Evolutionary conservation across 2,888 invertebrate species (phyloP), one percentile per base, ranked within the genome.

Genomic region (Leptarthrus brevirostris): DNA sequence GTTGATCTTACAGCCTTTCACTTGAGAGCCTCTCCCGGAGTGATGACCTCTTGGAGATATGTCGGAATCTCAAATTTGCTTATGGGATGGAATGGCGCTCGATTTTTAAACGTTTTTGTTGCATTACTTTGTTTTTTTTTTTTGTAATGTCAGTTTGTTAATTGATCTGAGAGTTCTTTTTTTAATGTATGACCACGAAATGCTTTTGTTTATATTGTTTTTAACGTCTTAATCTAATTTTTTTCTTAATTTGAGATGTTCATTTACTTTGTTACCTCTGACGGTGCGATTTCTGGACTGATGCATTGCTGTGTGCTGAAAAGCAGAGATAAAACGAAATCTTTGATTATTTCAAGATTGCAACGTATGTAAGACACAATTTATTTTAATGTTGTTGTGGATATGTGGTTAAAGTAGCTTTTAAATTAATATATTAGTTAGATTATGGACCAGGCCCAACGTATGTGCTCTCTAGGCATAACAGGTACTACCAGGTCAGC

Each of bases 191-290:
- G 16, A 14, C 52, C 52, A 52, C 52, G 52, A 20, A 52, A 18
- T 20, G 22, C 3, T 52, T 22, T 52, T 52, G 3, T 40, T 30
- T 30, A 30, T 5, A 30, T 30, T 3, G 8, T 30, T 30, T 8
- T 30, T 5, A 30, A 30, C 4, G 40, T 40, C 12, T 52, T 14
- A n/a, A 14, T n/a, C 5, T 47, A 6, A 12, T 18, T 18, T 24
- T 54, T 54, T 54, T 69, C 69, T 69, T 52, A 69, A 69, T 69
- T 69, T 69, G 69, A 1, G 69, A 69, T 69, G 69, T 69, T 69
- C 52, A 52, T 69, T 69, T 69, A 52, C 52, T 49, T 69, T 12
- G 18, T 26, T 52, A 69, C 69, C 34, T 52, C 34, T 52, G 16
- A 3, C 34, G 16, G 44, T 18, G 36, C 1, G 18, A 58, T 20